These are phyloP conservation scores for Harpalus rubripes DNA, from an alignment of 2,888 invertebrate species.

Conservation along the genomic window DNA sequence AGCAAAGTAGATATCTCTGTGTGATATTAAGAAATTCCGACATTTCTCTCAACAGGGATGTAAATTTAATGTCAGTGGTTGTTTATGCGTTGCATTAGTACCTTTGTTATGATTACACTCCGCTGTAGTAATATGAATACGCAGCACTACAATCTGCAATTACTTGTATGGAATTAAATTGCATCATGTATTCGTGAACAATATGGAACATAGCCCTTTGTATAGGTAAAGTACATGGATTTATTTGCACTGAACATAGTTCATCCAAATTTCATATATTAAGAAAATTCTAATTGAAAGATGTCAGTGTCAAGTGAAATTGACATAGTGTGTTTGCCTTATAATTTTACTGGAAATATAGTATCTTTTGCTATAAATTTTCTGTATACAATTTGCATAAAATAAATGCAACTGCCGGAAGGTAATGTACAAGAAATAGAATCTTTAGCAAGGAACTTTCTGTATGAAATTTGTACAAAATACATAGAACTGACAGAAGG, in stretches of 20 bases:
- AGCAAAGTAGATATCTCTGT: slow-evolving; percentile 12
- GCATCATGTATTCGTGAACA: not conserved
- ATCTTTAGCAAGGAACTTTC: too few species aligned
- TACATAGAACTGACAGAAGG: too few species aligned
- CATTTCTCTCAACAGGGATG: slow-evolving; percentile 7
- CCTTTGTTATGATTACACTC: slow-evolving; percentile 25
- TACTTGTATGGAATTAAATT: not conserved
- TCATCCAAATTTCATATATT: too few species aligned
- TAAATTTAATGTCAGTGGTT: slow-evolving; percentile 27
- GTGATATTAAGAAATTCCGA: slow-evolving; percentile 36
- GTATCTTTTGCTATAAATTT: too few species aligned
- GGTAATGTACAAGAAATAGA: too few species aligned
- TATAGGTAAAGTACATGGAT: not conserved
- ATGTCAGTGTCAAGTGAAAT: too few species aligned
- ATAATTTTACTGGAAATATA: too few species aligned
- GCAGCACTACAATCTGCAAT: not conserved
- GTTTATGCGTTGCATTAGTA: slow-evolving; percentile 36
- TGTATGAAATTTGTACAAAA: too few species aligned
- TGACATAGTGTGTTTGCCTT: too few species aligned
- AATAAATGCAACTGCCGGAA: too few species aligned
- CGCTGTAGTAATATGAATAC: not conserved
- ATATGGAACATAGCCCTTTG: not conserved
- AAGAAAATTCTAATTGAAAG: too few species aligned
- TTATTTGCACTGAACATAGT: not conserved
- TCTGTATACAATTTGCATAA: too few species aligned